Percentiles rank a stretch among this genome's conserved stretches.
Conservation (phyloP, 1,140 invertebrate species). For the Drosophila mojavensis region DNA sequence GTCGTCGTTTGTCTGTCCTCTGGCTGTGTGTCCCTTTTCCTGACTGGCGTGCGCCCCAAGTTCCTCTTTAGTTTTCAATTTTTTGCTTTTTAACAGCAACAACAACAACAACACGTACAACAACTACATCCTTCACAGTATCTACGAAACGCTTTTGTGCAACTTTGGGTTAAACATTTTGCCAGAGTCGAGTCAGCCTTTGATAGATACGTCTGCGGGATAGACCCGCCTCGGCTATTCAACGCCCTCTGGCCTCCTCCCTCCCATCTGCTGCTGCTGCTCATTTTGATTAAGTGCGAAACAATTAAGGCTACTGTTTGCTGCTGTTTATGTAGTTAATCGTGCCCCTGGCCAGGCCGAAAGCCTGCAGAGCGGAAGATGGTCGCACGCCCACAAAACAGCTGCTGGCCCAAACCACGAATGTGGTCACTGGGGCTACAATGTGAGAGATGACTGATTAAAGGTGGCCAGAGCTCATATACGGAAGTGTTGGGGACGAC, state of each 20-base stretch:
- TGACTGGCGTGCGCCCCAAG: constrained; percentile 78
- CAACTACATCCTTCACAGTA: constrained; percentile 47
- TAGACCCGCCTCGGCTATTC: constrained; percentile 10
- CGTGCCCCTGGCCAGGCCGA: constrained; percentile 33
- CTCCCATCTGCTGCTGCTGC: constrained; percentile 39
- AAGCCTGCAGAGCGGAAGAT: background rate
- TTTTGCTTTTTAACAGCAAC: constrained; percentile 66
- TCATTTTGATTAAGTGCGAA: constrained; percentile 81
- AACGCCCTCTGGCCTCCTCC: constrained; percentile 2
- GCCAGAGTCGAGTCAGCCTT: constrained; percentile 28
- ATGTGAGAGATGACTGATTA: constrained; percentile 20
- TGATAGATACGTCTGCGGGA: constrained; percentile 35
- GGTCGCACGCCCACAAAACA: constrained; percentile 45
- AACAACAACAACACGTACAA: constrained; percentile 41
- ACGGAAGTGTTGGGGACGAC: background rate
- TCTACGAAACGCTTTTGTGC: constrained; percentile 70
- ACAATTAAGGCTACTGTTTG: constrained; percentile 75
- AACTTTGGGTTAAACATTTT: constrained; percentile 61
- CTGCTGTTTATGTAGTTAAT: constrained; percentile 77
- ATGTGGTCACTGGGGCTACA: constrained; percentile 14
- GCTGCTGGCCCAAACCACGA: constrained; percentile 33
- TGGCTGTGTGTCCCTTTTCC: constrained; percentile 50
- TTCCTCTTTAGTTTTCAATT: constrained; percentile 82
- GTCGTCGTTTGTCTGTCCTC: constrained; percentile 37
- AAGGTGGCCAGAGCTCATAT: background rate